phyloP scores from a whole-genome alignment of 92 coral and sea anemone genomes.

The Chrysogorgia sp. region DNA sequence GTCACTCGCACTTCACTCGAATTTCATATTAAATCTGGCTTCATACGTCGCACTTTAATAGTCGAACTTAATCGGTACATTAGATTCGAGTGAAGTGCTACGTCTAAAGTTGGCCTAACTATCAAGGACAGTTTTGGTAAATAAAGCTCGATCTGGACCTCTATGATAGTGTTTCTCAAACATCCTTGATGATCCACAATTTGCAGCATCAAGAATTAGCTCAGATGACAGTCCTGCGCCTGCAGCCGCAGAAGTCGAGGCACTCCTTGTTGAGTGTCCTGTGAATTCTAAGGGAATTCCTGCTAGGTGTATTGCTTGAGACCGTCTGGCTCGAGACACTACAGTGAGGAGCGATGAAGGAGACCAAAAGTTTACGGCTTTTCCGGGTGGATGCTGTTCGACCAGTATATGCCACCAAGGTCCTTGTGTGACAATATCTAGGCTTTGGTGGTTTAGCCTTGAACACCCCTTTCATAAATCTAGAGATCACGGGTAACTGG shows the following conservation, averaged over 20 bases:
- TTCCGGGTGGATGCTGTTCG: constrained; percentile 31
- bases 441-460: constrained; percentile 2
- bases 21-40: too few relatives aligned
- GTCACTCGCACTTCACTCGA: too few relatives aligned
- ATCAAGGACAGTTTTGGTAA: too few relatives aligned
- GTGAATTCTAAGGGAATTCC: constrained; percentile 27
- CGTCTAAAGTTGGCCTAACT: too few relatives aligned
- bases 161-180: too few relatives aligned
- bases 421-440: constrained; percentile 12
- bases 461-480: constrained; percentile 43
- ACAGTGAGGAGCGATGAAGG: constrained; percentile 27
- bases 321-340: constrained; percentile 48
- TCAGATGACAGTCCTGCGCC: constrained; percentile 37
- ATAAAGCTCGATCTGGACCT: too few relatives aligned
- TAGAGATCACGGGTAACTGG: constrained; percentile 35
- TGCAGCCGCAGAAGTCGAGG: constrained; percentile 45
- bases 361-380: constrained; percentile 23
- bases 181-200: constrained; percentile 26
- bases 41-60: too few relatives aligned
- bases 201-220: constrained; percentile 24
- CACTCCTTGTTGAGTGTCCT: constrained; percentile 45
- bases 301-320: constrained; percentile 32
- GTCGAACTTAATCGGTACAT: too few relatives aligned
- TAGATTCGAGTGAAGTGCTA: too few relatives aligned
- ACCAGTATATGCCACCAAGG: constrained; percentile 6